These are phyloP conservation scores for Drosophila sp. DNA, from an alignment of 1,140 invertebrate species.

Conservation along the genomic window DNA sequence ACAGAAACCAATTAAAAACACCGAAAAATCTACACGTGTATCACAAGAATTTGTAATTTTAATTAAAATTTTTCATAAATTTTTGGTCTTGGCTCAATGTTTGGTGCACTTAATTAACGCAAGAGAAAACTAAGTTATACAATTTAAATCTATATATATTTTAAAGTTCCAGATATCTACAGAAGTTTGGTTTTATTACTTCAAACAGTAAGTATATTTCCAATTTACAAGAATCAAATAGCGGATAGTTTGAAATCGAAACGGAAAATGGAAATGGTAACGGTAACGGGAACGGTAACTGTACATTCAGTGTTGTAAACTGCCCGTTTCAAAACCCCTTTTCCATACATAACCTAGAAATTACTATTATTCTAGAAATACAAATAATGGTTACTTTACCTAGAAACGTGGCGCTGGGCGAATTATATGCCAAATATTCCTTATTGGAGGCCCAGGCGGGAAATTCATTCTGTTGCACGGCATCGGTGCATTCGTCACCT, in stretches of 20 bases:
- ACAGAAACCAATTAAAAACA: slow-evolving; percentile 55
- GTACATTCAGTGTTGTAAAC: slow-evolving; percentile 39
- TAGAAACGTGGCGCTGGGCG: slow-evolving; percentile 95
- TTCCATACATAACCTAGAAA: slow-evolving; percentile 13
- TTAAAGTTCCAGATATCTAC: slow-evolving; percentile 33
- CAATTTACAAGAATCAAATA: slow-evolving; percentile 32
- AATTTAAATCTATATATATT: slow-evolving; percentile 16
- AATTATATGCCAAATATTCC: slow-evolving; percentile 95
- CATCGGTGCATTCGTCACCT: slow-evolving; percentile 88
- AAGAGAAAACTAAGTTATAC: slow-evolving; percentile 36
- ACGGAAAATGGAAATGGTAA: slow-evolving; percentile 35
- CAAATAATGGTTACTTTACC: slow-evolving; percentile 86
- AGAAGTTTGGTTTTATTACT: too few species aligned
- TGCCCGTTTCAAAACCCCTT: not conserved
- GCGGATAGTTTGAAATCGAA: slow-evolving; percentile 22
- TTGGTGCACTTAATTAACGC: slow-evolving; percentile 40
- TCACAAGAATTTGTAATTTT: slow-evolving; percentile 15
- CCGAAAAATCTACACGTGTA: slow-evolving; percentile 35
- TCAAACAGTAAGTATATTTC: not conserved
- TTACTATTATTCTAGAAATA: not conserved
- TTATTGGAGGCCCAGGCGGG: slow-evolving; percentile 96
- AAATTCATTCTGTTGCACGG: slow-evolving; percentile 94
- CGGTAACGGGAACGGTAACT: slow-evolving; percentile 29
- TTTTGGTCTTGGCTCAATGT: slow-evolving; percentile 17
- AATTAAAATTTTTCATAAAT: slow-evolving; percentile 13